phyloP scores from a whole-genome alignment of 2,888 invertebrate species.

The Noctua fimbriata region DNA sequence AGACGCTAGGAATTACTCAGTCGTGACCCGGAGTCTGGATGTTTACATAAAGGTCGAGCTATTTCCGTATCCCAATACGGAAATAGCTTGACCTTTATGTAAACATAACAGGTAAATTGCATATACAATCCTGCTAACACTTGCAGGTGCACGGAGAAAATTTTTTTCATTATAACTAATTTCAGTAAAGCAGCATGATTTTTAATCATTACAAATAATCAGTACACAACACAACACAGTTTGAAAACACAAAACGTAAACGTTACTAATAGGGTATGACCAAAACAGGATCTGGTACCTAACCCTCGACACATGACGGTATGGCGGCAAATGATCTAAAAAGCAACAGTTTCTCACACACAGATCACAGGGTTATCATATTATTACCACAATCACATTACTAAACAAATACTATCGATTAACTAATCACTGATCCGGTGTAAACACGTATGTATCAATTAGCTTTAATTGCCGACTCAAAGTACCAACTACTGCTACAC shows the following conservation, averaged over 20 bases:
- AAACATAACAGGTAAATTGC: too few relatives aligned
- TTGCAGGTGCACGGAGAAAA: not conserved
- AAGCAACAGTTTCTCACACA: not conserved
- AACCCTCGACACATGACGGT: not conserved
- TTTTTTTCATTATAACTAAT: not conserved
- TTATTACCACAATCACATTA: not conserved
- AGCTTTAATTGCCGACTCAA: not conserved
- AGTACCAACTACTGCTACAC: not conserved
- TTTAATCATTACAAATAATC: not conserved
- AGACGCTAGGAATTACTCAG: not conserved
- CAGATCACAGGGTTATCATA: constrained; percentile 10
- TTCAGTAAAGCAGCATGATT: not conserved
- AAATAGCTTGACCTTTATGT: too few relatives aligned
- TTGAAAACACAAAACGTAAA: not conserved
- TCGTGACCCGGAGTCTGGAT: not conserved
- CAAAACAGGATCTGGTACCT: not conserved
- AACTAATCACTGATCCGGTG: too few relatives aligned
- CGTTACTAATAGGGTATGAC: not conserved
- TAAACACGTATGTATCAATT: constrained; percentile 2
- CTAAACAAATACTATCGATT: not conserved
- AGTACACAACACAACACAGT: too few relatives aligned
- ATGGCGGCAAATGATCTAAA: not conserved
- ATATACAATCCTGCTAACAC: not conserved
- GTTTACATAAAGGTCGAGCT: too few relatives aligned
- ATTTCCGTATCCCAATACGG: too few relatives aligned